phyloP scores from a whole-genome alignment of 2,113 vertebrate genomes.

The Calcarius ornatus region DNA sequence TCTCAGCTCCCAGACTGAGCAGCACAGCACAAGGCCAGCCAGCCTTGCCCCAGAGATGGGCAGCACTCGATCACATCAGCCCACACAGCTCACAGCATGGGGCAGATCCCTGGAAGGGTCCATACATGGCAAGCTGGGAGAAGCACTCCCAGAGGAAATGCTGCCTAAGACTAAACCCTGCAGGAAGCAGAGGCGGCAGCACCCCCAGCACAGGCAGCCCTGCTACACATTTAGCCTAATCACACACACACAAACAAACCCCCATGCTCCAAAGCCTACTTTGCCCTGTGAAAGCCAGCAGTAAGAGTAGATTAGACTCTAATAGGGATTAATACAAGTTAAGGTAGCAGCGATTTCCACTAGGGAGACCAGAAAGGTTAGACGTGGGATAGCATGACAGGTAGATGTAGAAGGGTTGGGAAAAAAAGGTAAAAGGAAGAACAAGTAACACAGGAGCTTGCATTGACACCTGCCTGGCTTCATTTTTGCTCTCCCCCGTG shows the following conservation, averaged over 20 bases:
- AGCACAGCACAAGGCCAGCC: neutral
- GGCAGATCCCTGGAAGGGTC: neutral
- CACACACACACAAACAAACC: neutral
- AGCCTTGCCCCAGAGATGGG: neutral
- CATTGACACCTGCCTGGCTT: neutral
- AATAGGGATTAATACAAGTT: constrained; percentile 52
- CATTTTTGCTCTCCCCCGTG: neutral
- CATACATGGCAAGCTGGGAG: neutral
- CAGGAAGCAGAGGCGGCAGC: neutral
- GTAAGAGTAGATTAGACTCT: constrained; percentile 56
- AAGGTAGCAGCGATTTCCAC: constrained; percentile 8
- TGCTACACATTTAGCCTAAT: neutral
- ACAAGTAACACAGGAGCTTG: neutral
- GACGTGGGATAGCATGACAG: neutral
- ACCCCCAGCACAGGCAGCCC: neutral
- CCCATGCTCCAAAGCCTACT: constrained; percentile 4
- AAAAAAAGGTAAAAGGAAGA: neutral
- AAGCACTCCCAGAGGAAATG: neutral
- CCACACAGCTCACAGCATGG: neutral
- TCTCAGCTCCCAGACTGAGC: neutral
- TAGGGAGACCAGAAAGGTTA: neutral
- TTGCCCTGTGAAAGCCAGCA: constrained; percentile 1
- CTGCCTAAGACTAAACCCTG: neutral
- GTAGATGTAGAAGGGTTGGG: neutral
- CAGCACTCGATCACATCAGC: neutral